Evolutionary conservation across 2,888 invertebrate genomes (phyloP), one percentile per base, ranked within the genome.

Genomic region (Tachina lurida): DNA sequence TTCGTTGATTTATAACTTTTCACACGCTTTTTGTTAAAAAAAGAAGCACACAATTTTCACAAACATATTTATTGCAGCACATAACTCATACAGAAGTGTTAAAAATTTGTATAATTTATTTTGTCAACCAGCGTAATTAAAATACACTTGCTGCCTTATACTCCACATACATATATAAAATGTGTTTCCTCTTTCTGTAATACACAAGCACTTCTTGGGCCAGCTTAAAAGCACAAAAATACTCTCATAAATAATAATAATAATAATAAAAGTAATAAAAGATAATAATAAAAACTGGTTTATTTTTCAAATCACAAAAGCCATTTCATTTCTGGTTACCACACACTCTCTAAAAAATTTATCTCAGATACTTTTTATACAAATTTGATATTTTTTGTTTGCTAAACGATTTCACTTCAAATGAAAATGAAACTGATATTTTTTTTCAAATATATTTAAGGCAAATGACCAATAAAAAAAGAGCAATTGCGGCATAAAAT

Each of bases 361-460:
- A 31, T 7, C 31, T 31, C 7, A 31, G 31, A 31, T 31, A 31
- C 7, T 31, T 31, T 7, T 31, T 31, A 31, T 31, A 31, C 31
- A 31, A 43, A 54, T 19, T 15, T 3, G n/a, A 17, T 1, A 39
- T 60, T 10, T 41, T 74, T 45, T 58, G 3, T 47, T 15, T n/a
- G 43, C 15, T 10, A 39, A 43, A 43, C 31, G 54, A 80, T 74
- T 80, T 80, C 74, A 74, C 80, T 68, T 52, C 17, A 74, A 80
- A 80, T 80, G 80, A 80, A 80, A 80, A 58, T 56, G 80, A 80
- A 80, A 74, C 74, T 80, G 73, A 58, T 49, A 67, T 19, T n/a
- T n/a, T 43, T 19, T 31, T 39, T 54, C 19, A 9, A 12, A 3
- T 10, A 12, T 54, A 10, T 52, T 62, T 75, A 13, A 17, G 9